These are phyloP conservation scores for Anas platyrhynchos DNA, from an alignment of 2,113 vertebrate genomes.

Conservation along the genomic window DNA sequence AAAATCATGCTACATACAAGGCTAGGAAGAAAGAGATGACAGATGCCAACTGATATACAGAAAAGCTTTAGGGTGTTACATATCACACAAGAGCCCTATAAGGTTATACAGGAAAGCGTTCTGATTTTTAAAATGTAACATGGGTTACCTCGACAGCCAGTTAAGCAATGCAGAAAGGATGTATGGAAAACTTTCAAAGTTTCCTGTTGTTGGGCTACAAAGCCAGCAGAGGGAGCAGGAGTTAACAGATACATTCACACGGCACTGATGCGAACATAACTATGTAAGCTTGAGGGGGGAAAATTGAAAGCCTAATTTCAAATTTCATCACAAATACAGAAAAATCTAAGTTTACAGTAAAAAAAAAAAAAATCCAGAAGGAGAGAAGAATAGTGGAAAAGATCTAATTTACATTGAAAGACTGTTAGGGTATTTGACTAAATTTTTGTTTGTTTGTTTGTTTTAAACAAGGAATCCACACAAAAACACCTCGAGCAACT, in stretches of 20 bases:
- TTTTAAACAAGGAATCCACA: neutral
- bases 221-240: conserved; percentile 58
- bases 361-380: fast-evolving
- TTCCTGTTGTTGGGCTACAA: neutral
- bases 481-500: neutral
- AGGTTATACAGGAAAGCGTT: fast-evolving
- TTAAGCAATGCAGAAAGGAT: neutral
- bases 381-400: fast-evolving
- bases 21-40: neutral
- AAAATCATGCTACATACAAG: neutral
- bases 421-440: fast-evolving
- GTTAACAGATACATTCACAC: neutral
- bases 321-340: neutral
- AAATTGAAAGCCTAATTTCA: neutral
- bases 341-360: neutral
- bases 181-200: neutral
- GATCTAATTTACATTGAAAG: fast-evolving
- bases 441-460: neutral
- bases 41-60: neutral
- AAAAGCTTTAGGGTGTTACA: neutral
- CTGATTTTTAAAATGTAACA: fast-evolving
- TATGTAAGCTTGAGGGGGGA: fast-evolving
- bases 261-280: neutral
- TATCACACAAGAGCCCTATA: too few relatives aligned
- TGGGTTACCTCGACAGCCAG: neutral